Percentiles rank a stretch among this genome's conserved stretches.
Evolutionary conservation across 2,797 vertebrate genomes (phyloP).

Genomic region (Lutjanus campechanus): DNA sequence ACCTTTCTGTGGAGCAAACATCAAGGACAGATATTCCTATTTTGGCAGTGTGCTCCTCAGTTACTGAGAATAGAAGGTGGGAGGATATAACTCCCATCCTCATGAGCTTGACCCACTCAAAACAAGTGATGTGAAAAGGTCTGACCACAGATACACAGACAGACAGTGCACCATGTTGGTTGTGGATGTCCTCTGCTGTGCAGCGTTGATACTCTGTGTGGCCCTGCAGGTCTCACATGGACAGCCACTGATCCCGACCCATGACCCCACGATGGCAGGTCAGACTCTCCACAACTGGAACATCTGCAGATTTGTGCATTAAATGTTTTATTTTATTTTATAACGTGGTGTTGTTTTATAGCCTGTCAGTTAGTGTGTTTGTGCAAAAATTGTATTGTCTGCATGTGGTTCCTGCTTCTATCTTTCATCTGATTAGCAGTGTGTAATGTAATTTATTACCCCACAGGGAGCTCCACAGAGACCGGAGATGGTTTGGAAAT

Average conservation of each 20-base stretch:
- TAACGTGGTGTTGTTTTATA: neutral
- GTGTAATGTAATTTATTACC: neutral
- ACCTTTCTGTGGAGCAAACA: constrained; percentile 3
- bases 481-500: constrained; percentile 3
- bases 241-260: constrained; percentile 23
- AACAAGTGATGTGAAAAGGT: constrained; percentile 49
- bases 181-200: constrained; percentile 32
- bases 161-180: constrained; percentile 62
- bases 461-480: neutral
- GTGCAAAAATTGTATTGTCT: neutral
- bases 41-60: constrained; percentile 57
- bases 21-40: constrained; percentile 78
- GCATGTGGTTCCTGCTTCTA: neutral
- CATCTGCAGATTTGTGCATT: neutral
- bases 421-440: neutral
- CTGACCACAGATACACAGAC: constrained; percentile 26
- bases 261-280: constrained; percentile 67
- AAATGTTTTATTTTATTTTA: neutral
- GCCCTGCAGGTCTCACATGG: constrained; percentile 39
- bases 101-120: constrained; percentile 50
- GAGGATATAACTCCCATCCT: constrained; percentile 63
- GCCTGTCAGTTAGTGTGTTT: neutral
- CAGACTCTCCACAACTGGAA: constrained; percentile 19
- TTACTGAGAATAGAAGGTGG: constrained; percentile 55
- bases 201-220: constrained; percentile 49